Percentiles rank a stretch among this genome's conserved stretches.
Evolutionary conservation across 2,888 invertebrate genomes (phyloP).

Genomic region (Opisthograptis luteolata): DNA sequence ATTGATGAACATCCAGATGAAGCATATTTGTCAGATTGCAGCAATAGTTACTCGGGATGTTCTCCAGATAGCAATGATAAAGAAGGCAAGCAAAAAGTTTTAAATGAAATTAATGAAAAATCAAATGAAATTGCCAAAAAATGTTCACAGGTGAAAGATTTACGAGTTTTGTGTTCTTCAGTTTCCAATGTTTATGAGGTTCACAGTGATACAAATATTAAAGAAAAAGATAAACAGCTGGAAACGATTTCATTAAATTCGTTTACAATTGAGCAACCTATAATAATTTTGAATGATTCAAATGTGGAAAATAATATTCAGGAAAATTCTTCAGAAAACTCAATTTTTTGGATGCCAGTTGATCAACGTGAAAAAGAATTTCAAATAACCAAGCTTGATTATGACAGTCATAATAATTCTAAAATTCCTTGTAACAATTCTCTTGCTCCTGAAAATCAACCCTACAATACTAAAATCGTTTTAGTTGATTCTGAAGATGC

Average conservation of each 20-base stretch:
- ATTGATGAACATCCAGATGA: conserved; percentile 27
- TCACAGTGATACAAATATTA: background rate
- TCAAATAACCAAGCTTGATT: background rate
- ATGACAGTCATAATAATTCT: background rate
- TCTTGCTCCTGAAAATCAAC: background rate
- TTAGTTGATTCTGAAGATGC: background rate
- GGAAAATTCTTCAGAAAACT: background rate
- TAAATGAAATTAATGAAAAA: conserved; percentile 53
- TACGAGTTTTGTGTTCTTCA: conserved; percentile 1
- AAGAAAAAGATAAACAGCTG: background rate
- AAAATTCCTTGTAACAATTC: background rate
- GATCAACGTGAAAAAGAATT: conserved; percentile 2
- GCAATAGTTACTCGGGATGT: conserved; percentile 21
- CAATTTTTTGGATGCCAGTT: background rate
- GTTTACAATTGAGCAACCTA: background rate
- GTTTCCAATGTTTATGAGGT: background rate
- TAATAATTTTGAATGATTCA: background rate
- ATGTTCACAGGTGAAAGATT: background rate
- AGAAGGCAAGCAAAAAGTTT: conserved; percentile 1
- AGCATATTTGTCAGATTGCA: conserved; percentile 31
- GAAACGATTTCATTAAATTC: background rate
- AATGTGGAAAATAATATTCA: background rate
- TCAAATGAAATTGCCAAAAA: conserved; percentile 48
- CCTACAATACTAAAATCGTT: background rate
- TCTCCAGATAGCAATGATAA: conserved; percentile 10